phyloP scores from a whole-genome alignment of 1,140 invertebrate genomes.

The Halotydeus destructor region DNA sequence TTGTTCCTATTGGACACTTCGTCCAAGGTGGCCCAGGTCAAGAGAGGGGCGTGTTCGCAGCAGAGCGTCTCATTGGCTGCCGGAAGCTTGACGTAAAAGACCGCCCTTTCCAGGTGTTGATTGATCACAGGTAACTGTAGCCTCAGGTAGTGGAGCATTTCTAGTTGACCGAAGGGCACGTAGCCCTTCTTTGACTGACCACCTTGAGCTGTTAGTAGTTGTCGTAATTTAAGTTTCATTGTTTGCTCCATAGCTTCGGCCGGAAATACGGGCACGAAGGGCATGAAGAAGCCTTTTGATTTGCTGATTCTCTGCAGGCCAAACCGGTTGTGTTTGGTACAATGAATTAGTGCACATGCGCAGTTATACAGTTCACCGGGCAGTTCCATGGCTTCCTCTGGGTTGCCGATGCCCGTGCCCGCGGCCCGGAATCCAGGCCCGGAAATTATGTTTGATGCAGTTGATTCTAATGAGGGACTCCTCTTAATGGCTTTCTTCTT shows the following conservation, averaged over 20 bases:
- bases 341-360: background rate
- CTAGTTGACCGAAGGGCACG: background rate
- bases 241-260: background rate
- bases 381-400: no score
- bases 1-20: conserved; percentile 1
- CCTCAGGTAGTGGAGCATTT: background rate
- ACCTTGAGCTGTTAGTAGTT: background rate
- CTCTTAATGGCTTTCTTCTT: no score
- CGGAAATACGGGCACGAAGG: background rate
- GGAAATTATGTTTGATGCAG: no score
- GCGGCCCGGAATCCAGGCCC: no score
- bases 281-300: background rate
- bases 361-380: background rate
- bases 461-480: no score
- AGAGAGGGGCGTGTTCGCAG: background rate
- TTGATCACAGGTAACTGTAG: conserved; percentile 4
- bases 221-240: background rate
- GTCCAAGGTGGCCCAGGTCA: conserved; percentile 4
- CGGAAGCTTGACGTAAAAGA: background rate
- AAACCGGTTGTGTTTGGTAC: background rate
- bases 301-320: background rate
- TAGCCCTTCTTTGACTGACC: background rate
- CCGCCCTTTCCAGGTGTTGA: background rate
- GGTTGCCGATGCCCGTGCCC: no score
- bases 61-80: no score